Evolutionary conservation across 35 echinoderm and acorn worm species (phyloP), one percentile per base, ranked within the genome.

Genomic region (Diadema setosum): DNA sequence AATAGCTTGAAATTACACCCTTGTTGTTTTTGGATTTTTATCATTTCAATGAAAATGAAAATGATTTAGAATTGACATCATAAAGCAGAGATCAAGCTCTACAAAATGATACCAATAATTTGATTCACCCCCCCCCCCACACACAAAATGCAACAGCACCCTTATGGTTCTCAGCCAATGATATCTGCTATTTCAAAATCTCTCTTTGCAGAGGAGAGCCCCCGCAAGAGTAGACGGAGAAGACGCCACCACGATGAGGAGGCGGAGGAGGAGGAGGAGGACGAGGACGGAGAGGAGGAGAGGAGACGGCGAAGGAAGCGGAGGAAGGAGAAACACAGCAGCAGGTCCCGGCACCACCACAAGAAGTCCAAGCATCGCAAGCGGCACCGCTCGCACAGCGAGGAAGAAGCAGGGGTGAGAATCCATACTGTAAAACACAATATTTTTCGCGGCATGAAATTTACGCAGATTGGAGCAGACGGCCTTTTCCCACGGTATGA

Each of bases 231-330:
- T 24, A 42, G n/a, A n/a, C n/a, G n/a, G n/a, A n/a, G 42, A 24
- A 23, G 75, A 20, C 46, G 42, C 34, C 45, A 11, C 26, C 39
- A 84, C 26, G 84, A 81, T 40, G 31, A 81, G 18, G 86, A 81
- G 16, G 88, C 56, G 37, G 42, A 84, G 26, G 82, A 91, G 16
- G 90, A 91, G 56, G 48, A 49, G 12, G 64, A 25, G 31, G 64
- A n/a, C 11, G 90, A 91, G 46, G 64, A 48, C 18, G 18, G 25
- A 2, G 58, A 85, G 31, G 29, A 85, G 14, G 65, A 85, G 41
- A 86, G 37, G 39, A 65, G 61, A 56, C 34, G 46, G 48, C 45
- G 84, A 11, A 32, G 49, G 45, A 86, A 86, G 35, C 35, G 59
- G 12, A 33, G 63, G 58, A 84, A 91, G 27, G 69, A 58, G 48